Evolutionary conservation across 2,113 vertebrate species (phyloP).

Genomic region (Taurulus bubalis): DNA sequence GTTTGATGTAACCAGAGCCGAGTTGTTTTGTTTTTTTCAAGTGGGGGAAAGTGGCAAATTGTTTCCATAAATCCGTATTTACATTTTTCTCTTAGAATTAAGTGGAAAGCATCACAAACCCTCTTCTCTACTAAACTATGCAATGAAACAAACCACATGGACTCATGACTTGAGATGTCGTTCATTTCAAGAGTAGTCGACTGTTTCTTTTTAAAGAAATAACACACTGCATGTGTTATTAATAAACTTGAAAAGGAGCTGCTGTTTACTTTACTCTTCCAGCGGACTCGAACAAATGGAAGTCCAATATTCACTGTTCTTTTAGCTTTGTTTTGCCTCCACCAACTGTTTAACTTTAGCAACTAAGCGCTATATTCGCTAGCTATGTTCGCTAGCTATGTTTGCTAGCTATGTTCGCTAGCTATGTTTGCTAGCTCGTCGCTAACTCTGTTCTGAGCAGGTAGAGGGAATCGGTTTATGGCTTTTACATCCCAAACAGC

Average conservation of each 20-base stretch:
- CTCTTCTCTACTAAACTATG: neutral
- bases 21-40: neutral
- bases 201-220: neutral
- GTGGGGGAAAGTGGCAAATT: neutral
- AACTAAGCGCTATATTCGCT: neutral
- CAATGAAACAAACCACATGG: neutral
- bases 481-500: neutral
- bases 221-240: neutral
- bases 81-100: neutral
- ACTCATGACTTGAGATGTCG: neutral
- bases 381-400: neutral
- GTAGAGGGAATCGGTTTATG: neutral
- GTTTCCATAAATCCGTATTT: neutral
- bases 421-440: neutral
- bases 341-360: neutral
- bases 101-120: neutral
- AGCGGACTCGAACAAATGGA: neutral
- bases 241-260: neutral
- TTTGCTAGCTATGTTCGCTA: too few species aligned
- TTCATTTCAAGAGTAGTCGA: too few species aligned
- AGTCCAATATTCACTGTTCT: neutral
- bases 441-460: neutral
- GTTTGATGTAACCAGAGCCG: slow-evolving; percentile 1
- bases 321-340: neutral
- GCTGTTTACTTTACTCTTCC: neutral